A percentile compares a stretch with the other conserved stretches of the same genome.
Conservation (phyloP, 2,797 vertebrate genomes). For the Falco novaeseelandiae region DNA sequence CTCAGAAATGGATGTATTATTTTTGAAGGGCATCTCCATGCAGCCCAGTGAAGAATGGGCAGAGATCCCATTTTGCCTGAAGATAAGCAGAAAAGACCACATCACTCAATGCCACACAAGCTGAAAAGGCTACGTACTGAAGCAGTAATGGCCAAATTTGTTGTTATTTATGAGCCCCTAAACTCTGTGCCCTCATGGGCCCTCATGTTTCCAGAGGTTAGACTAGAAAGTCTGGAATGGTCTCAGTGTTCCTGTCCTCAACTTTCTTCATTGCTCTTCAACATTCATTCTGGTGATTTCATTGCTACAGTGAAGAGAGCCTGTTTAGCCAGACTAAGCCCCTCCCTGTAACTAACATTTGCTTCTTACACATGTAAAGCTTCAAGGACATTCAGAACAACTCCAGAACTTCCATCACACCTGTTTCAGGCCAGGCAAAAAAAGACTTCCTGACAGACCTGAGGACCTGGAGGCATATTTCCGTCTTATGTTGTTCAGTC, state of each 20-base stretch:
- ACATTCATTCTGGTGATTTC: neutral
- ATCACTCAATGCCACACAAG: neutral
- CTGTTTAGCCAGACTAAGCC: neutral
- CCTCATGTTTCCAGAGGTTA: neutral
- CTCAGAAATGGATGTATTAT: neutral
- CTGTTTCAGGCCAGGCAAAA: neutral
- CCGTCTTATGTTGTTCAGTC: neutral
- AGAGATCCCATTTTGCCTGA: neutral
- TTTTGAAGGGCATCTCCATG: neutral
- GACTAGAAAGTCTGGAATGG: neutral
- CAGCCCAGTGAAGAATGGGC: neutral
- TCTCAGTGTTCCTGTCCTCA: neutral
- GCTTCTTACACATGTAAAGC: neutral
- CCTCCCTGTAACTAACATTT: neutral
- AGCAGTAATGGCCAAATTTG: neutral
- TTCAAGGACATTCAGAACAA: neutral
- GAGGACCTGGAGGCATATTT: neutral
- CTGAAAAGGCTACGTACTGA: neutral
- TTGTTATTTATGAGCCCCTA: neutral
- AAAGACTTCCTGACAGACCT: neutral
- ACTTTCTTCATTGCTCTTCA: neutral
- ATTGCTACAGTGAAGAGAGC: neutral
- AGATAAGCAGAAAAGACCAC: neutral
- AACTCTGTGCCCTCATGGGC: neutral
- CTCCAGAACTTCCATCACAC: neutral